These are phyloP conservation scores for Sycophila texana DNA, from an alignment of 2,888 invertebrate genomes.

Conservation along the genomic window DNA sequence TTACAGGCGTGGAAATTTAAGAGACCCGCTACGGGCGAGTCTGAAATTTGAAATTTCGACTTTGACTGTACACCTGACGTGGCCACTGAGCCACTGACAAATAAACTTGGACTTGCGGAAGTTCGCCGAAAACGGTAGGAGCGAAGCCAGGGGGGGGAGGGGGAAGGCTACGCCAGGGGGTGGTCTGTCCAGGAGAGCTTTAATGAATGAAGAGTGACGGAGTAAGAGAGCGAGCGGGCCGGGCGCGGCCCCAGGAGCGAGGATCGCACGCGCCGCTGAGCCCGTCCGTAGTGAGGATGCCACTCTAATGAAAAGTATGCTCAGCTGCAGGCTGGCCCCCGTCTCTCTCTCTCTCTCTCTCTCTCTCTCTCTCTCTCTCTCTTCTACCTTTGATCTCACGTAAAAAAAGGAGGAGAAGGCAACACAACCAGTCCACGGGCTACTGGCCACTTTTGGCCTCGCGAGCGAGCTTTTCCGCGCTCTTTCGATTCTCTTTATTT, in stretches of 20 bases:
- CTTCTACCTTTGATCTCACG: constrained; percentile 67
- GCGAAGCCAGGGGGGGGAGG: constrained; percentile 9
- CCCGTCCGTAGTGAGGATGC: constrained; percentile 34
- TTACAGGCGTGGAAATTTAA: too few species aligned
- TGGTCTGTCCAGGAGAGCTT: constrained; percentile 7
- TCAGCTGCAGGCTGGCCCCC: constrained; percentile 55
- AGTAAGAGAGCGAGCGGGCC: constrained; percentile 52
- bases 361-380: too few species aligned
- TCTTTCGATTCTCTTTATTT: constrained; percentile 23
- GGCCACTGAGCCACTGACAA: too few species aligned
- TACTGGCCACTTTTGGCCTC: constrained; percentile 24
- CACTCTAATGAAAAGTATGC: constrained; percentile 68
- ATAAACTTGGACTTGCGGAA: too few species aligned
- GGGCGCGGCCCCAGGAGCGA: constrained; percentile 34
- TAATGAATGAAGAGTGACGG: constrained; percentile 57
- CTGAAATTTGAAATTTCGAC: constrained; percentile 7
- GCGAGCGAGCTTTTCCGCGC: constrained; percentile 9
- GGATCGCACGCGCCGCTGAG: constrained; percentile 42
- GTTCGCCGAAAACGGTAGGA: too few species aligned
- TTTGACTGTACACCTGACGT: not conserved
- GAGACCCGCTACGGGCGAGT: too few species aligned
- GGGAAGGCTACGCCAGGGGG: not conserved
- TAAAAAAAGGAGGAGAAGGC: constrained; percentile 53
- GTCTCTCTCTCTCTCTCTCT: too few species aligned
- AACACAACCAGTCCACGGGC: constrained; percentile 13